These are phyloP conservation scores for Streblospio benedicti DNA, from an alignment of 1,140 invertebrate species.

Conservation along the genomic window DNA sequence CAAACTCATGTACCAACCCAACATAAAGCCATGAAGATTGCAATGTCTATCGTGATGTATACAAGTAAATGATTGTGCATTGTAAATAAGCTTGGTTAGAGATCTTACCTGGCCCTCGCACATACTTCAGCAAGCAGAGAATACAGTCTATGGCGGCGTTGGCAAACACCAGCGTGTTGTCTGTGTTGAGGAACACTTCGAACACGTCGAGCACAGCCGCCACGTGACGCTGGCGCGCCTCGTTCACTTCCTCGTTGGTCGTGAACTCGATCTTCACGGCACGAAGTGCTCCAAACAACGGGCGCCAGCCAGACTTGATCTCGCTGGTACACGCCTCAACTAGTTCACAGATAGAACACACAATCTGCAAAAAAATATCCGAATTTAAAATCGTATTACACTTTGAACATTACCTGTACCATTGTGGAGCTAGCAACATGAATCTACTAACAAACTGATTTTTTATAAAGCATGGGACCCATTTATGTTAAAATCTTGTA, in stretches of 20 bases:
- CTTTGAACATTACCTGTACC: no score
- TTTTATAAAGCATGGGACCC: no score
- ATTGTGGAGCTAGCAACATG: no score
- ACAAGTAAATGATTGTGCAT: background rate
- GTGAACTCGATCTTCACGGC: constrained; percentile 58
- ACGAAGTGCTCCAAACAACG: constrained; percentile 78
- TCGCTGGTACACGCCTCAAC: constrained; percentile 85
- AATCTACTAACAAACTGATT: no score
- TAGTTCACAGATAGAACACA: constrained; percentile 88
- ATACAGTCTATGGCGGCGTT: constrained; percentile 90
- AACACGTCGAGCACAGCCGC: constrained; percentile 82
- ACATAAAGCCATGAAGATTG: no score
- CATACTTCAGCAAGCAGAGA: constrained; percentile 68
- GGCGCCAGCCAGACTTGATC: constrained; percentile 85
- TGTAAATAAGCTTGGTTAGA: background rate
- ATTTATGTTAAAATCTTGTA: no score
- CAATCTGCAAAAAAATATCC: constrained; percentile 63
- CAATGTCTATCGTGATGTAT: no score
- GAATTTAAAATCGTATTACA: no score
- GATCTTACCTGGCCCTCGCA: constrained; percentile 53
- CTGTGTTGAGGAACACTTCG: constrained; percentile 79
- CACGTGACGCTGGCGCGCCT: constrained; percentile 48
- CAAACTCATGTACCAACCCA: no score
- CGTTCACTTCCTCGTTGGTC: constrained; percentile 41
- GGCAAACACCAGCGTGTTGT: constrained; percentile 84